Evolutionary conservation across 2,113 vertebrate species (phyloP).

Genomic region (Anguilla rostrata): DNA sequence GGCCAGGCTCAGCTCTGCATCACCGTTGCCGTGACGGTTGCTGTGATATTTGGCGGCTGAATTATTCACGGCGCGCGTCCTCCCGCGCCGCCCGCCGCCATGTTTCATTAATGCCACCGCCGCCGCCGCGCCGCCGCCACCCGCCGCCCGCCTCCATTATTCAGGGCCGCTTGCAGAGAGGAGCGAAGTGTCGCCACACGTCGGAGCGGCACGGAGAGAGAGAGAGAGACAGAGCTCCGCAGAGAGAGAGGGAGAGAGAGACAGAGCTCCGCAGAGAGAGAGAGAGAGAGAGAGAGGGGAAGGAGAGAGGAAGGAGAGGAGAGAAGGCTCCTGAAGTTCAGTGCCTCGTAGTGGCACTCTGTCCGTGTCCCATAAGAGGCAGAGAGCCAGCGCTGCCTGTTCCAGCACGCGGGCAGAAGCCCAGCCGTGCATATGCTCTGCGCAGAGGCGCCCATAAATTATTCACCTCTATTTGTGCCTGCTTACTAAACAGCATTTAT

Average conservation of each 20-base stretch:
- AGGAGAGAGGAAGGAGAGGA: slow-evolving; percentile 55
- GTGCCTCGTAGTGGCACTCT: slow-evolving; percentile 67
- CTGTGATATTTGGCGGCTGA: slow-evolving; percentile 65
- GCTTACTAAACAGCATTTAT: slow-evolving; percentile 50
- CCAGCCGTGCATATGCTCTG: slow-evolving; percentile 67
- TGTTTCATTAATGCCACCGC: slow-evolving; percentile 84
- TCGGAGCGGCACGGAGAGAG: slow-evolving; percentile 64
- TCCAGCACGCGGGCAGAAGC: slow-evolving; percentile 60
- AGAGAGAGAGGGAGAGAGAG: slow-evolving; percentile 66
- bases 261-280: slow-evolving; percentile 62
- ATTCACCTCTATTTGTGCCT: slow-evolving; percentile 74
- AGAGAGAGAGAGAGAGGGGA: slow-evolving; percentile 59
- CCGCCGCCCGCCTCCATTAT: slow-evolving; percentile 77
- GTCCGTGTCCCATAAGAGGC: slow-evolving; percentile 65
- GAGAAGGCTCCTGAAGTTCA: slow-evolving; percentile 72
- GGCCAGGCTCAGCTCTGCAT: slow-evolving; percentile 49
- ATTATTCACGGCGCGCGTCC: slow-evolving; percentile 72
- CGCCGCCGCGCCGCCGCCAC: no score
- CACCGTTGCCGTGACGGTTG: slow-evolving; percentile 57
- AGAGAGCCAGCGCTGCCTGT: slow-evolving; percentile 57
- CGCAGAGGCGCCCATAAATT: slow-evolving; percentile 70
- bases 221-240: slow-evolving; percentile 60
- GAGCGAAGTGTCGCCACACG: slow-evolving; percentile 75
- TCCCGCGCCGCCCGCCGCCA: slow-evolving; percentile 63
- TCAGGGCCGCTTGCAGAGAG: slow-evolving; percentile 76